Evolutionary conservation across 1,140 invertebrate genomes (phyloP).

Genomic region (Drosophila littoralis): DNA sequence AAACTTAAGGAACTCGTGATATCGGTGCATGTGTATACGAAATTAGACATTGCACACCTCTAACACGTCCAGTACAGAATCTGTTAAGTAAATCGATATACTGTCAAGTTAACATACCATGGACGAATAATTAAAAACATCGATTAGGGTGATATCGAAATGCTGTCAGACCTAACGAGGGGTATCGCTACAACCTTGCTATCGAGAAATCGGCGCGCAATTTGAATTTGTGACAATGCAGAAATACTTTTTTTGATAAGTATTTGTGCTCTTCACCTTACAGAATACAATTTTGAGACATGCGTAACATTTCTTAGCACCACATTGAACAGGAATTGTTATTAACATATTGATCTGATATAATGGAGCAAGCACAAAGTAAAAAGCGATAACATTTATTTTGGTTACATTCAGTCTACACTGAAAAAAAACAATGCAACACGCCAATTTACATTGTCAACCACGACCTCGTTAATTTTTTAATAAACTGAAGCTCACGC

Average conservation of each 20-base stretch:
- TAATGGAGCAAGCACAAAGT: neutral
- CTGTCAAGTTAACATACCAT: neutral
- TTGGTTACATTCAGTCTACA: constrained; percentile 27
- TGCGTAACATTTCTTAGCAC: too few species aligned
- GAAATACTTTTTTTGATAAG: too few species aligned
- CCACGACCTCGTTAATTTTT: constrained; percentile 44
- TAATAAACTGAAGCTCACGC: constrained; percentile 33
- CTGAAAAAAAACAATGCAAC: constrained; percentile 30
- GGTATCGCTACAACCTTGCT: neutral
- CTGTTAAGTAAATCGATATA: constrained; percentile 1
- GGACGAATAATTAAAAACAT: neutral
- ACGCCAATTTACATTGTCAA: constrained; percentile 22
- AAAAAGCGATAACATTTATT: constrained; percentile 31
- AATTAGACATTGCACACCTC: neutral
- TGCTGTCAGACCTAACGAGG: neutral
- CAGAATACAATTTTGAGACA: too few species aligned
- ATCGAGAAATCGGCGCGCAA: neutral
- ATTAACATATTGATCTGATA: neutral
- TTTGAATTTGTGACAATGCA: neutral
- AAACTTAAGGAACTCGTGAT: too few species aligned
- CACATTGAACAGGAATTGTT: neutral
- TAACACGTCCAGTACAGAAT: too few species aligned
- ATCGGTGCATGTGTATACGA: too few species aligned
- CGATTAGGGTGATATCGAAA: neutral
- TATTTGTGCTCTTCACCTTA: too few species aligned